A percentile compares a stretch with the other conserved stretches of the same genome.
Conservation (phyloP, 2,888 invertebrate species). For the Chironomus riparius region DNA sequence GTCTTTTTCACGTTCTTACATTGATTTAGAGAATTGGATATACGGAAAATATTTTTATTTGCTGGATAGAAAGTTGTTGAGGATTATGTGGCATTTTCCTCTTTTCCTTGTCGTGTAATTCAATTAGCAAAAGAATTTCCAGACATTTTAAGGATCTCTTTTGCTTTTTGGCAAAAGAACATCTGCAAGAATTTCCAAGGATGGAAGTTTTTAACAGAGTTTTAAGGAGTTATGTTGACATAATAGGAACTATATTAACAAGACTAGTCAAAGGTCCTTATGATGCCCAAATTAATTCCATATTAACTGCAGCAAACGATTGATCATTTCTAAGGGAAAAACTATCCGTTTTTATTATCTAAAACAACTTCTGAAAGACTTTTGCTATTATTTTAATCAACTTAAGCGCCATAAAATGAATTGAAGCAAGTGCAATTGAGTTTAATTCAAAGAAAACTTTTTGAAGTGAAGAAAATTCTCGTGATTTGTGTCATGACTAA, state of each 20-base stretch:
- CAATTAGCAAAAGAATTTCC: conserved; percentile 2
- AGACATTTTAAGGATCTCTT: not conserved
- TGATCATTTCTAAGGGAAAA: too few relatives aligned
- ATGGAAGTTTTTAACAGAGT: too few relatives aligned
- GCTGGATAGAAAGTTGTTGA: not conserved
- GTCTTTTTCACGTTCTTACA: not conserved
- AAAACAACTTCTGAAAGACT: too few relatives aligned
- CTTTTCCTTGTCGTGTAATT: not conserved
- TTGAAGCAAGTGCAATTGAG: too few relatives aligned
- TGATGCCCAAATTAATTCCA: too few relatives aligned
- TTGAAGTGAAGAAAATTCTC: too few relatives aligned
- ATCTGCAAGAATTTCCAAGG: not conserved
- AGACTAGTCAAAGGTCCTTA: not conserved
- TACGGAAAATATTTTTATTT: not conserved
- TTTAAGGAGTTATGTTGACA: not conserved
- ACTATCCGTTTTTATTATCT: too few relatives aligned
- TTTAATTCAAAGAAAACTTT: too few relatives aligned
- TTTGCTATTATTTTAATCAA: too few relatives aligned
- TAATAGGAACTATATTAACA: not conserved
- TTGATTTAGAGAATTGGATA: not conserved
- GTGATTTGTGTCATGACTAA: too few relatives aligned
- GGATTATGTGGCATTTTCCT: not conserved
- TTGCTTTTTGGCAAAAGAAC: not conserved
- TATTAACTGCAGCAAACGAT: too few relatives aligned
- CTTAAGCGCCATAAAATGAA: too few relatives aligned